phyloP scores from a whole-genome alignment of 2,113 vertebrate species.

The Balaeniceps rex region DNA sequence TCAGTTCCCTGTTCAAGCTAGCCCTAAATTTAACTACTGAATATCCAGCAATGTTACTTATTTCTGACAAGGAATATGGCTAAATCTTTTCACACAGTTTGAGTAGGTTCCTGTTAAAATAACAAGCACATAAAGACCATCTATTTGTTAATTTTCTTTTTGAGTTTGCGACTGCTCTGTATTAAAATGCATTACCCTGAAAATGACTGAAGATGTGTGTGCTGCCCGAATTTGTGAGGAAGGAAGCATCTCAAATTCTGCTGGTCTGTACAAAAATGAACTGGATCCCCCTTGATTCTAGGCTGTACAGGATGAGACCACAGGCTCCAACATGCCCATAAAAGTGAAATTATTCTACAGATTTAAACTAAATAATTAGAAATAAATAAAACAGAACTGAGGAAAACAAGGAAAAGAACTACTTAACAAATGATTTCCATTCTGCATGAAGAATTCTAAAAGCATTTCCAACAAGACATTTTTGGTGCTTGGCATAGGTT shows the following conservation, averaged over 20 bases:
- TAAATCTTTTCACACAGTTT: not conserved
- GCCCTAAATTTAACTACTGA: not conserved
- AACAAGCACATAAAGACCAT: not conserved
- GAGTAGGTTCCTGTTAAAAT: not conserved
- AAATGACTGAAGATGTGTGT: not conserved
- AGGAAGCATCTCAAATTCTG: not conserved
- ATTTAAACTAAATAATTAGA: not conserved
- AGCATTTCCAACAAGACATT: not conserved
- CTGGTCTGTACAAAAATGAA: not conserved
- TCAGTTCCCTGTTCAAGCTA: not conserved
- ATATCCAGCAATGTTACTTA: not conserved
- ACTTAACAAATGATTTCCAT: not conserved
- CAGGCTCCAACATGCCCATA: not conserved
- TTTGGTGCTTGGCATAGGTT: not conserved
- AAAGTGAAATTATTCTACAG: not conserved
- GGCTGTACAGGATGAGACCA: not conserved
- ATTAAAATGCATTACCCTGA: not conserved
- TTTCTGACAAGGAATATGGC: not conserved
- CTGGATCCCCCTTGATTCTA: not conserved
- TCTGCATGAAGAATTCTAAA: not conserved
- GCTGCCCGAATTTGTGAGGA: not conserved
- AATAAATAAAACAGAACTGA: not conserved
- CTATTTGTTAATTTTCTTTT: not conserved
- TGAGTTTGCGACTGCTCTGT: not conserved
- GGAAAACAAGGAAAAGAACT: not conserved